Conservation (phyloP, 2,888 invertebrate species). For the Lumbricus terrestris region DNA sequence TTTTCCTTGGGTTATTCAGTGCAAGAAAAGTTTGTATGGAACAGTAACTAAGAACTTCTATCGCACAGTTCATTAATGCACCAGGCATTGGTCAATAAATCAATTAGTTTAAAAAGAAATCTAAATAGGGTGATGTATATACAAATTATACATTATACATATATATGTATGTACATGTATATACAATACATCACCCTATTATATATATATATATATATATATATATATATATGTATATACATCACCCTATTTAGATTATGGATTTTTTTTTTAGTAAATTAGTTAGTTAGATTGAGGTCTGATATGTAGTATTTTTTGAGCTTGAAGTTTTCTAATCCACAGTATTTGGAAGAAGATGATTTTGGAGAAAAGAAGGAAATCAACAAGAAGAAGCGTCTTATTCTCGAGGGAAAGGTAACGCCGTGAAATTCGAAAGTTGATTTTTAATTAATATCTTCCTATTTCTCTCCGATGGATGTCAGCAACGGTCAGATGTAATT, state of each 20-base stretch:
- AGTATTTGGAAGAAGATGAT: slow-evolving; percentile 80
- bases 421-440: neutral
- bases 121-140: too few species aligned
- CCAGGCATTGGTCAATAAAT: too few species aligned
- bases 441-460: neutral
- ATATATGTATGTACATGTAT: too few species aligned
- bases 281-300: neutral
- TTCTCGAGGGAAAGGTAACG: slow-evolving; percentile 72
- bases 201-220: too few species aligned
- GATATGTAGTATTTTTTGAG: neutral
- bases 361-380: slow-evolving; percentile 84
- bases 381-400: slow-evolving; percentile 82
- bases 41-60: neutral
- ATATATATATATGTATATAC: too few species aligned
- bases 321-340: slow-evolving; percentile 22
- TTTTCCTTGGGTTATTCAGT: neutral
- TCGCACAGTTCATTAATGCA: too few species aligned
- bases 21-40: neutral
- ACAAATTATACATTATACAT: too few species aligned
- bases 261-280: neutral
- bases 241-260: too few species aligned
- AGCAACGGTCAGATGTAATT: neutral
- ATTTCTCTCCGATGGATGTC: neutral
- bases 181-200: too few species aligned
- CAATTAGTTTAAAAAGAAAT: too few species aligned